Conservation (phyloP, 2,113 vertebrate genomes). For the Rostratula benghalensis region DNA sequence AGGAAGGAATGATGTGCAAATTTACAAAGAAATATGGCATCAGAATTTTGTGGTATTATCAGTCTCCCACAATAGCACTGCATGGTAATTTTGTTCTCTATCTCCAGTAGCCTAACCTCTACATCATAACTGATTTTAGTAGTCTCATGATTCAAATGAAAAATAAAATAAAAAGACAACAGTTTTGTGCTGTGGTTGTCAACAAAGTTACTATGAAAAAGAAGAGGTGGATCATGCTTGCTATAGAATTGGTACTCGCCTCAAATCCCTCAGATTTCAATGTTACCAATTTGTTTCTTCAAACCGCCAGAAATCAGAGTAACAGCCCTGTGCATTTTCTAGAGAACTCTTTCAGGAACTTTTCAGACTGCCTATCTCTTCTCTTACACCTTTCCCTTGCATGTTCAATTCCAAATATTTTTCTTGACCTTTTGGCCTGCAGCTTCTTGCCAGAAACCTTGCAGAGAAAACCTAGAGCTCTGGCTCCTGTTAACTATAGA, state of each 20-base stretch:
- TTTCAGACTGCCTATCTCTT: background rate
- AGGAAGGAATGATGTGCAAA: background rate
- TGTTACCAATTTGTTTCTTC: background rate
- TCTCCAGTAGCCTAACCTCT: background rate
- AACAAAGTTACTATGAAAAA: background rate
- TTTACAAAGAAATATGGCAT: background rate
- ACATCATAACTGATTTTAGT: background rate
- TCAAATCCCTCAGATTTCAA: background rate
- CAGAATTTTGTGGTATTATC: background rate
- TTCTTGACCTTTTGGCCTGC: slow-evolving; percentile 30
- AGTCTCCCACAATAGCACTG: background rate
- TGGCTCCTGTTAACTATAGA: slow-evolving; percentile 60
- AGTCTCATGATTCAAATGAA: background rate
- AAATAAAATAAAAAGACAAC: background rate
- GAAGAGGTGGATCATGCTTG: background rate
- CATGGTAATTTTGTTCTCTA: background rate
- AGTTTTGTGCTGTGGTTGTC: background rate
- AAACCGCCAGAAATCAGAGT: background rate
- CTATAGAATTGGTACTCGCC: background rate
- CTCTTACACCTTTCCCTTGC: background rate
- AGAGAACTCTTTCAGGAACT: background rate
- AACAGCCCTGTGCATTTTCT: background rate
- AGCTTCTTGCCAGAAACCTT: slow-evolving; percentile 11
- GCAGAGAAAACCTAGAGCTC: slow-evolving; percentile 18
- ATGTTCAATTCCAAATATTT: slow-evolving; percentile 27